Evolutionary conservation across 2,888 invertebrate genomes (phyloP).

Genomic region (Tigriopus californicus): DNA sequence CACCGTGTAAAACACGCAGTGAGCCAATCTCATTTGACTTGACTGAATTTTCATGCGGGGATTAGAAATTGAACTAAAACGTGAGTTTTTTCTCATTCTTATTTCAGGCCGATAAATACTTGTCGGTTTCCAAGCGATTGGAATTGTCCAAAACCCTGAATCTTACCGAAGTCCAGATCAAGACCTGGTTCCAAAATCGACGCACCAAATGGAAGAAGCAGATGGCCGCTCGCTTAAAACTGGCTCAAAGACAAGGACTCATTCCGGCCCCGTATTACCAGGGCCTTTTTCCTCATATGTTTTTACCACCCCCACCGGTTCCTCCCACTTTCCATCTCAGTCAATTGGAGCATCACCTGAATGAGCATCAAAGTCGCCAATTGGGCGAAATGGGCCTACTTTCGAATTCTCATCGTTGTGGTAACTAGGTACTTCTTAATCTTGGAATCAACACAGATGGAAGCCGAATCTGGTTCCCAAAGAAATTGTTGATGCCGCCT

Average conservation of each 20-base stretch:
- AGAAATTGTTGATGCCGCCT: too few species aligned
- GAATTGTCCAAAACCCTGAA: constrained; percentile 72
- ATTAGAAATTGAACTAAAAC: background rate
- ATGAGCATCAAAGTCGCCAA: too few species aligned
- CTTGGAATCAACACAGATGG: too few species aligned
- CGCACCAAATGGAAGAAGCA: constrained; percentile 96
- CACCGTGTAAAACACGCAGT: too few species aligned
- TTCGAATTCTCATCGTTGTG: too few species aligned
- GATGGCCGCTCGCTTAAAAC: constrained; percentile 65
- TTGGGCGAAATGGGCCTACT: too few species aligned
- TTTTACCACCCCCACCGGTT: background rate
- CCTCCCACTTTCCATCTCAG: background rate
- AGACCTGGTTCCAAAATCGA: constrained; percentile 90
- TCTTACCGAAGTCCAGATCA: constrained; percentile 84
- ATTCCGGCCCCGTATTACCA: constrained; percentile 16
- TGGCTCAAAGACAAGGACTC: constrained; percentile 65
- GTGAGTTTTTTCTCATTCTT: constrained; percentile 4
- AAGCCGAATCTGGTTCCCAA: too few species aligned
- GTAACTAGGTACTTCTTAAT: too few species aligned
- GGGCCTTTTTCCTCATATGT: background rate
- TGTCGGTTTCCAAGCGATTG: constrained; percentile 85
- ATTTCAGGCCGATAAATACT: constrained; percentile 64
- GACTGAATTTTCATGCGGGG: too few species aligned
- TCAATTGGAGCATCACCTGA: too few species aligned
- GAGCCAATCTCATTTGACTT: too few species aligned